Percentiles rank a stretch among this genome's conserved stretches.
These are phyloP conservation scores for Megalurothrips usitatus DNA, from an alignment of 2,888 invertebrate species.

Conservation along the genomic window DNA sequence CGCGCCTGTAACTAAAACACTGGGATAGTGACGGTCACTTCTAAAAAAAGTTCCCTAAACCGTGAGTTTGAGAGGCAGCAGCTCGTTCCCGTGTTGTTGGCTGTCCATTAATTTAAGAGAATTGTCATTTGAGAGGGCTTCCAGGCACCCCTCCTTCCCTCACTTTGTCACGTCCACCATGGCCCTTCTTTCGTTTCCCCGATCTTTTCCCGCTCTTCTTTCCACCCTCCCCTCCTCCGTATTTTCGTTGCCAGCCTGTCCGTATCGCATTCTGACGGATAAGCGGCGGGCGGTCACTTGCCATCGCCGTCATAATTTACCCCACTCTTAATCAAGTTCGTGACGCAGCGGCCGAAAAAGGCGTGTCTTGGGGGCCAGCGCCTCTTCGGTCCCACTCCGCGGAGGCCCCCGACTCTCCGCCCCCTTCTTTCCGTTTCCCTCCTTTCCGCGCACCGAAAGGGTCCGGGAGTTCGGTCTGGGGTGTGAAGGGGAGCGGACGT, in stretches of 20 bases:
- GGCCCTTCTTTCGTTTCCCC: neutral
- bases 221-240: neutral
- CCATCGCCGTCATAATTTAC: neutral
- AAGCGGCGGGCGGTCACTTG: constrained; percentile 2
- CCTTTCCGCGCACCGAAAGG: neutral
- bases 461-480: too few relatives aligned
- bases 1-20: too few relatives aligned
- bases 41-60: neutral
- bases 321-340: constrained; percentile 19
- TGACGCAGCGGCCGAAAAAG: neutral
- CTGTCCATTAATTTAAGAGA: constrained; percentile 17
- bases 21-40: too few relatives aligned
- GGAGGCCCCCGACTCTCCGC: neutral
- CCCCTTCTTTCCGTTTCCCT: neutral
- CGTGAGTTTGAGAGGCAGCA: neutral
- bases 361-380: neutral
- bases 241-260: too few relatives aligned
- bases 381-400: neutral
- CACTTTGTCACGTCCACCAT: neutral
- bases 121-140: constrained; percentile 6
- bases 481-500: too few relatives aligned
- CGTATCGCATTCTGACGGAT: neutral
- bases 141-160: neutral
- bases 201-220: neutral
- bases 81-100: neutral